Conservation (phyloP, 1,140 invertebrate genomes). For the Drosophila elegans region DNA sequence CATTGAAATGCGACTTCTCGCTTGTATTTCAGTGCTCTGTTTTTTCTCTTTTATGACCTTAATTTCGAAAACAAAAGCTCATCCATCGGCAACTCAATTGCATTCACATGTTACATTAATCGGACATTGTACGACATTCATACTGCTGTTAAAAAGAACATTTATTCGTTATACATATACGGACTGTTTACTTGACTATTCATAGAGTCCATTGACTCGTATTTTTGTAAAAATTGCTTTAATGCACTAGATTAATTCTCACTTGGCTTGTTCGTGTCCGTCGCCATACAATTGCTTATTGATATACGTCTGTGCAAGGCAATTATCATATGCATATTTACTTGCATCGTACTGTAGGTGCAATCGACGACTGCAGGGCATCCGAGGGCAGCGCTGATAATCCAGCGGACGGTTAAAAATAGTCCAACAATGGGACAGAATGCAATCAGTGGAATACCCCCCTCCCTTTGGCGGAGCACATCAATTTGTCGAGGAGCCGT, state of each 20-base stretch:
- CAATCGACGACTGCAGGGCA: slow-evolving; percentile 60
- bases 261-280: slow-evolving; percentile 34
- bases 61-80: slow-evolving; percentile 9
- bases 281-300: slow-evolving; percentile 26
- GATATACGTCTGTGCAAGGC: slow-evolving; percentile 10
- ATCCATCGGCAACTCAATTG: slow-evolving; percentile 7
- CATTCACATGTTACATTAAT: slow-evolving; percentile 10
- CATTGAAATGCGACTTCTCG: too few relatives aligned
- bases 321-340: slow-evolving; percentile 36
- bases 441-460: slow-evolving; percentile 31
- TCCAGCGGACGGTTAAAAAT: slow-evolving; percentile 56
- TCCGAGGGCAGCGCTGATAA: slow-evolving; percentile 57
- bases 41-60: slow-evolving; percentile 13
- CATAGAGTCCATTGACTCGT: slow-evolving; percentile 36
- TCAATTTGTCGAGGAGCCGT: slow-evolving; percentile 74
- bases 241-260: slow-evolving; percentile 42
- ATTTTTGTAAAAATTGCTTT: slow-evolving; percentile 41
- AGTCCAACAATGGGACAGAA: slow-evolving; percentile 47
- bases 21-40: slow-evolving; percentile 1
- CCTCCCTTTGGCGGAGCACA: neutral
- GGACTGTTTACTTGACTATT: slow-evolving; percentile 27
- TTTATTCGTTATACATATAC: slow-evolving; percentile 34
- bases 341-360: slow-evolving; percentile 55
- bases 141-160: slow-evolving; percentile 17
- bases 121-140: slow-evolving; percentile 20